phyloP scores from a whole-genome alignment of 2,888 invertebrate species.

The Malthinus flaveolus region DNA sequence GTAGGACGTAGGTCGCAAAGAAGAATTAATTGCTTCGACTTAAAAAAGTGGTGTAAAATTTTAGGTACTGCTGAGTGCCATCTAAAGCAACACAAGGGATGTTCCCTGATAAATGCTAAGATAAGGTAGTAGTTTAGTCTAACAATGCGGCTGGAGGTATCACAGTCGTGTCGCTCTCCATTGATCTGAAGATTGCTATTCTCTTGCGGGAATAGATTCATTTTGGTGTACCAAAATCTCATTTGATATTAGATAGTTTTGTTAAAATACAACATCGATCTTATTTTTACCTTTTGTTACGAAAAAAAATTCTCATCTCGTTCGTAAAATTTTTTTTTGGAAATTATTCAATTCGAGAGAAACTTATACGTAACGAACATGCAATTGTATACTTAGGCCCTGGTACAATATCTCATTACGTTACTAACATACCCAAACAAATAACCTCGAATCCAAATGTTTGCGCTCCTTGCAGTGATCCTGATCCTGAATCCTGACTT shows the following conservation, averaged over 20 bases:
- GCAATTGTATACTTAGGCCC: conserved; percentile 22
- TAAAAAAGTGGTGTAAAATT: not conserved
- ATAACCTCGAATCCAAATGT: conserved; percentile 34
- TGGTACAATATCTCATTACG: conserved; percentile 29
- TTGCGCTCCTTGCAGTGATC: conserved; percentile 34
- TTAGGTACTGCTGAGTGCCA: conserved; percentile 17
- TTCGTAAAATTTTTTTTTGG: not conserved
- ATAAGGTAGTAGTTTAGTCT: conserved; percentile 53
- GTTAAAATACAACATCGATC: conserved; percentile 15
- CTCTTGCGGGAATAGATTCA: conserved; percentile 54
- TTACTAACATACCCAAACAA: conserved; percentile 29
- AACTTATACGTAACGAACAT: conserved; percentile 7
- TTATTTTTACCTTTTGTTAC: conserved; percentile 5
- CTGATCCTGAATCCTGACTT: conserved; percentile 30
- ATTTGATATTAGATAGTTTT: conserved; percentile 34
- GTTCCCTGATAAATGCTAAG: conserved; percentile 48
- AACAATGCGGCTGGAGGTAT: conserved; percentile 52
- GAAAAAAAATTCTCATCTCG: too few relatives aligned
- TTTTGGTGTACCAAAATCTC: conserved; percentile 51
- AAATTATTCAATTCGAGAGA: not conserved
- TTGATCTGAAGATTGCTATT: conserved; percentile 52
- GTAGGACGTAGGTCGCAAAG: not conserved
- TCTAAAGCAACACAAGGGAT: conserved; percentile 34
- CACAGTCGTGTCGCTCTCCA: conserved; percentile 50
- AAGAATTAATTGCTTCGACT: not conserved